Evolutionary conservation across 2,113 vertebrate species (phyloP).

Genomic region (Takifugu bimaculatus): DNA sequence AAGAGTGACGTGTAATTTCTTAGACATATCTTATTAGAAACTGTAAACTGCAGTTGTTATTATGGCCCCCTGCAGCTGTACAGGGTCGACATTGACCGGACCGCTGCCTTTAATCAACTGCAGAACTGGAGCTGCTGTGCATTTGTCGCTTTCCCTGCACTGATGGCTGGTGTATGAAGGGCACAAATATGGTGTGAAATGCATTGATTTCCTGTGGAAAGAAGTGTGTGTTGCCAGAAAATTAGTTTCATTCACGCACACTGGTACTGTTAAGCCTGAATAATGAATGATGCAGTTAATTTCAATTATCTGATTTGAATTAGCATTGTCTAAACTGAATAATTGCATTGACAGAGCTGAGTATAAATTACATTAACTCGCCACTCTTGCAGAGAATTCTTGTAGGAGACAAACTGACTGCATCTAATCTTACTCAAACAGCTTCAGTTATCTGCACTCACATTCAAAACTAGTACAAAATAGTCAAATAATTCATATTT

Average conservation of each 20-base stretch:
- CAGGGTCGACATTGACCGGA: neutral
- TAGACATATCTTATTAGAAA: neutral
- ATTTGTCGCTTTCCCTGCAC: conserved; percentile 16
- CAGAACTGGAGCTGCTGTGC: conserved; percentile 4
- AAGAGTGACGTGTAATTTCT: conserved; percentile 4
- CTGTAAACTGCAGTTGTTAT: conserved; percentile 11
- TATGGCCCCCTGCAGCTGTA: conserved; percentile 1
- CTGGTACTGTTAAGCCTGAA: neutral
- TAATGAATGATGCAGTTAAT: too few relatives aligned
- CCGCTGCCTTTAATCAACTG: conserved; percentile 9
- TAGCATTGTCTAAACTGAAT: too few relatives aligned
- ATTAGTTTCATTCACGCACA: neutral
- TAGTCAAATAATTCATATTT: too few relatives aligned
- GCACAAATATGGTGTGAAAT: conserved; percentile 36
- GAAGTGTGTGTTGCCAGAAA: neutral
- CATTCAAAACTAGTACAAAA: too few relatives aligned
- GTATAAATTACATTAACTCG: too few relatives aligned
- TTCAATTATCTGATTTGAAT: too few relatives aligned
- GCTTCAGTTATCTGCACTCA: too few relatives aligned
- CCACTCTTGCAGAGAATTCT: too few relatives aligned
- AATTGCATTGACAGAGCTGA: too few relatives aligned
- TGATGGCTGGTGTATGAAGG: conserved; percentile 19
- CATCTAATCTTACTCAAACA: too few relatives aligned
- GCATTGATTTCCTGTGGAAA: conserved; percentile 19
- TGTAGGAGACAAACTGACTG: too few relatives aligned